Conservation (phyloP, 2,113 vertebrate genomes). For the Tachuris rubrigastra region DNA sequence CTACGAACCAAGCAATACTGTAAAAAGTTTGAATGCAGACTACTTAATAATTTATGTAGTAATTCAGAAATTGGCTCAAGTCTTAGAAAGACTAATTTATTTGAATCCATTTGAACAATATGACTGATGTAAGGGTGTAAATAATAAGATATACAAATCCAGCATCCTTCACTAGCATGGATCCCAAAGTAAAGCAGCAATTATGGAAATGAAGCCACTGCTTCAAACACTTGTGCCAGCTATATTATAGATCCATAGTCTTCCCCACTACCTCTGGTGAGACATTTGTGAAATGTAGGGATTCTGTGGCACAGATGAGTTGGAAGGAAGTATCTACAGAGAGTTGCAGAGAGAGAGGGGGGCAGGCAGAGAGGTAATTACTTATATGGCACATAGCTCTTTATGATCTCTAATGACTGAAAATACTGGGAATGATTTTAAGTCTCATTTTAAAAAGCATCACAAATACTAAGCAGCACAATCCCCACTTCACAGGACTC, state of each 20-base stretch:
- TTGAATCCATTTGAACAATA: background rate
- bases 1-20: background rate
- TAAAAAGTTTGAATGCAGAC: slow-evolving; percentile 5
- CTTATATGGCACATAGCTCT: background rate
- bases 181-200: background rate
- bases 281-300: background rate
- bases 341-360: background rate
- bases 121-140: background rate
- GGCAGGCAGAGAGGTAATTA: background rate
- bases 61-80: background rate
- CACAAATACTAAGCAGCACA: background rate
- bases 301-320: background rate
- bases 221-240: background rate
- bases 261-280: background rate
- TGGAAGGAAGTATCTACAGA: background rate
- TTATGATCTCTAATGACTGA: background rate
- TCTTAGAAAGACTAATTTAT: background rate
- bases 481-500: background rate
- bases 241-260: background rate
- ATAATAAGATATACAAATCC: background rate
- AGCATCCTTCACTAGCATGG: background rate
- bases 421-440: background rate
- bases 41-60: slow-evolving; percentile 18
- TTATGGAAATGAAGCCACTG: background rate
- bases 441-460: background rate